These are phyloP conservation scores for Mobula birostris DNA, from an alignment of 2,113 vertebrate species.

Conservation along the genomic window DNA sequence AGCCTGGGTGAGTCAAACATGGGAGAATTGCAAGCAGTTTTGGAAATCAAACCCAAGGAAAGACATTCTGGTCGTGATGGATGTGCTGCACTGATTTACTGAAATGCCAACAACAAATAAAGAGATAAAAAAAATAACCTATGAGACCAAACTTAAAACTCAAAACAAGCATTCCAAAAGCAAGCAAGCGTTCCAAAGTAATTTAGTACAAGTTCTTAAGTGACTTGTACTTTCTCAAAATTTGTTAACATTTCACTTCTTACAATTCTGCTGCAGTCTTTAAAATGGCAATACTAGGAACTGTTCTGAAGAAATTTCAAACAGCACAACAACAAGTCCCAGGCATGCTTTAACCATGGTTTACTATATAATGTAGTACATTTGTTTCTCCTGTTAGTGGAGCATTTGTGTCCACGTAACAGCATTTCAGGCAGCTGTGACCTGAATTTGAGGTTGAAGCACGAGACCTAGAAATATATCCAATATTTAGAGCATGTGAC, in stretches of 20 bases:
- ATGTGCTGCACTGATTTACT: no score
- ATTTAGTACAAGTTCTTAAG: not conserved
- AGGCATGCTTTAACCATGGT: not conserved
- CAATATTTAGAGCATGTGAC: no score
- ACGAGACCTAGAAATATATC: no score
- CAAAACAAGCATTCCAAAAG: no score
- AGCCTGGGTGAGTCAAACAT: no score
- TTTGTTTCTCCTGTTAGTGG: conserved; percentile 2
- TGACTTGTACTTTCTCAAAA: not conserved
- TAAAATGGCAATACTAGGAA: not conserved
- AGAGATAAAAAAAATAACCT: no score
- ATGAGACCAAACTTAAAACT: not conserved
- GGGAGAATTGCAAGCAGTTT: no score
- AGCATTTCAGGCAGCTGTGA: not conserved
- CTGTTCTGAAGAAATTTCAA: not conserved
- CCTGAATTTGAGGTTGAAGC: not conserved
- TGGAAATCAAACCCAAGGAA: no score
- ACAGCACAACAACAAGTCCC: no score
- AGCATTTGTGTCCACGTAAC: not conserved
- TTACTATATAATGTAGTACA: not conserved
- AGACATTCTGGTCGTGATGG: no score
- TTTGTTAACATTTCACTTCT: not conserved
- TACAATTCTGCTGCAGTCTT: not conserved
- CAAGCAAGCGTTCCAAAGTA: not conserved
- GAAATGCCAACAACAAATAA: no score